A percentile compares a stretch with the other conserved stretches of the same genome.
These are phyloP conservation scores for Perdita meconis DNA, from an alignment of 2,888 invertebrate species.

Conservation along the genomic window DNA sequence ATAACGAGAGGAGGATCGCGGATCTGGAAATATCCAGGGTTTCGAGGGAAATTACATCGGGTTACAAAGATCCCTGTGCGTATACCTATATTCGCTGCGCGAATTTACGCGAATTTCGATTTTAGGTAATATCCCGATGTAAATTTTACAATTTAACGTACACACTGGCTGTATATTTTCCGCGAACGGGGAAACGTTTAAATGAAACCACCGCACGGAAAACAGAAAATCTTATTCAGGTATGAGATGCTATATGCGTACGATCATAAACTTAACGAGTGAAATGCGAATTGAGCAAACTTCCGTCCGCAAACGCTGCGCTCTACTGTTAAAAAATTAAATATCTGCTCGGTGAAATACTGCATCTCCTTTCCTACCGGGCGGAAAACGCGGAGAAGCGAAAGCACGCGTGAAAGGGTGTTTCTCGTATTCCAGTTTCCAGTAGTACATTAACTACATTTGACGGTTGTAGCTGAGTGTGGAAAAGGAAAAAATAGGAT, in stretches of 20 bases:
- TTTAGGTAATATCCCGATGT: too few relatives aligned
- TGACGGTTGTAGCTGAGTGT: not conserved
- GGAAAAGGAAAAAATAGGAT: not conserved
- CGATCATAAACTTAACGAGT: not conserved
- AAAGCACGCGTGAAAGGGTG: too few relatives aligned
- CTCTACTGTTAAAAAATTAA: slow-evolving; percentile 19
- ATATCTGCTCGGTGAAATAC: not conserved
- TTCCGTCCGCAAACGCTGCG: not conserved
- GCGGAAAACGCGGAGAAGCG: too few relatives aligned
- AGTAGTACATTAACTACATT: not conserved
- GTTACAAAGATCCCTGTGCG: too few relatives aligned
- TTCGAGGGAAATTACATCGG: not conserved
- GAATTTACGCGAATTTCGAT: too few relatives aligned
- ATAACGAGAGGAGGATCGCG: not conserved
- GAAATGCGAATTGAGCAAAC: slow-evolving; percentile 16
- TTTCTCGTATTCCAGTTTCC: not conserved
- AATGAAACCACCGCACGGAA: too few relatives aligned
- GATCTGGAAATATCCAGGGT: not conserved
- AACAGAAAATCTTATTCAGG: not conserved
- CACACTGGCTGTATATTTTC: too few relatives aligned
- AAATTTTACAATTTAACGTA: too few relatives aligned
- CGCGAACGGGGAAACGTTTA: not conserved
- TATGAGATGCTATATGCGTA: not conserved
- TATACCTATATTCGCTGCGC: too few relatives aligned
- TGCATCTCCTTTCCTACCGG: not conserved